Evolutionary conservation across 2,888 invertebrate species (phyloP), one percentile per base, ranked within the genome.

Genomic region (Andricus quercusramuli): DNA sequence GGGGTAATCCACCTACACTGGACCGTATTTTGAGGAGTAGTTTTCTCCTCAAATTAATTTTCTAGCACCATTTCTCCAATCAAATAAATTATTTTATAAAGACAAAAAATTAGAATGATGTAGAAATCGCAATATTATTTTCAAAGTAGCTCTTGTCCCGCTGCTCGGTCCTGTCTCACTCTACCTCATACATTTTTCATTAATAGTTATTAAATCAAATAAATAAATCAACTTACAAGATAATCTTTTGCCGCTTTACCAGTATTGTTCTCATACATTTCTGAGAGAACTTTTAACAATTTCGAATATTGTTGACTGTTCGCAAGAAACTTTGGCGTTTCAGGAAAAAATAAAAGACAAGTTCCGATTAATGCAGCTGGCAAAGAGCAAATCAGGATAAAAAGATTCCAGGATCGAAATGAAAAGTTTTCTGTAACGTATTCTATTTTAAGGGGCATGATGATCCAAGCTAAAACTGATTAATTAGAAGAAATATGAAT

Each of bases 301-400:
- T 95, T 95, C 66, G 96, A 95, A 59, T 96, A 94, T 90, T 96
- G 96, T 0, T 96, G 96, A 87, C 95, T 95, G 91, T 96, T 96
- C 90, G 97, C 94, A 89, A 97, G 94, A 92, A 96, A 97, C 91
- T 97, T 97, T 1, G 97, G 97, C 89, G 96, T 96, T 93, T 97
- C 97, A 0, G 97, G 96, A 93, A 96, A 96, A 83, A 94, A 93
- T 83, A 95, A 93, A 37, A 96, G 91, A 96, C 96, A 96, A 80
- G 95, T 82, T 11, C 93, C 96, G 56, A 96, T 94, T 74, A 95
- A 65, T 29, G 96, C 93, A 83, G 96, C 96, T 1, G 96, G 96
- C 3, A 96, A 85, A 3, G 95, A 95, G 90, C 96, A 96, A 0
- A 96, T 94, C 0, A 96, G 94, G 20, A 96, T 96, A 92, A 96